These are phyloP conservation scores for Peromyscus nudipes DNA, from an alignment of 2,797 vertebrate genomes.

Conservation along the genomic window DNA sequence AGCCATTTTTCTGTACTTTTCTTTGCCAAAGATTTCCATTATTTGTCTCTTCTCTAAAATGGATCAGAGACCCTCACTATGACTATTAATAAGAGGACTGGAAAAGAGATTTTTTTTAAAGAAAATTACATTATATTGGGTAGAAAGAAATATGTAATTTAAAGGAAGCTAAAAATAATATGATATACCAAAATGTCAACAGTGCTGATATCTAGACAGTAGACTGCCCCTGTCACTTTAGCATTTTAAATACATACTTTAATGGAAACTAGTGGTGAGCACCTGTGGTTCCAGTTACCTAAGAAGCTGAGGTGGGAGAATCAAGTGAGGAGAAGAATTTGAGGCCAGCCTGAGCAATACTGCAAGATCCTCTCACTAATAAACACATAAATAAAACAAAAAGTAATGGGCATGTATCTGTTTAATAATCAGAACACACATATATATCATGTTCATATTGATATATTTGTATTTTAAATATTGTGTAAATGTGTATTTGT, in stretches of 20 bases:
- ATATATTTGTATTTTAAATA: neutral
- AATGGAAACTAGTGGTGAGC: neutral
- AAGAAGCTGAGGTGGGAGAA: neutral
- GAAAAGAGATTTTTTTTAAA: slow-evolving; percentile 7
- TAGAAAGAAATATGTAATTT: slow-evolving; percentile 54
- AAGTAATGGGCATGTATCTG: neutral
- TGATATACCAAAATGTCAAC: slow-evolving; percentile 6
- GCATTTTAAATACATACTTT: neutral
- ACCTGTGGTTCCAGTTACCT: neutral
- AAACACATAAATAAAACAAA: neutral
- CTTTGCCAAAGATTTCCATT: slow-evolving; percentile 59
- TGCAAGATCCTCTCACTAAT: neutral
- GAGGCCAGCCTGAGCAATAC: neutral
- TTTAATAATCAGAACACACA: slow-evolving; percentile 1
- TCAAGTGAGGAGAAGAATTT: neutral
- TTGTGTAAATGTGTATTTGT: neutral
- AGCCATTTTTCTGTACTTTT: slow-evolving; percentile 45
- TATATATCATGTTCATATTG: neutral
- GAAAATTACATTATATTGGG: slow-evolving; percentile 47
- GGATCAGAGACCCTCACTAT: neutral
- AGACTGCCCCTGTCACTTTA: neutral
- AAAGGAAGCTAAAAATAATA: slow-evolving; percentile 38
- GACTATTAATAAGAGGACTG: slow-evolving; percentile 50
- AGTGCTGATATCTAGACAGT: neutral
- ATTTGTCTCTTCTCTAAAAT: slow-evolving; percentile 39